phyloP scores from a whole-genome alignment of 2,888 invertebrate genomes.

The Argyresthia albistria region DNA sequence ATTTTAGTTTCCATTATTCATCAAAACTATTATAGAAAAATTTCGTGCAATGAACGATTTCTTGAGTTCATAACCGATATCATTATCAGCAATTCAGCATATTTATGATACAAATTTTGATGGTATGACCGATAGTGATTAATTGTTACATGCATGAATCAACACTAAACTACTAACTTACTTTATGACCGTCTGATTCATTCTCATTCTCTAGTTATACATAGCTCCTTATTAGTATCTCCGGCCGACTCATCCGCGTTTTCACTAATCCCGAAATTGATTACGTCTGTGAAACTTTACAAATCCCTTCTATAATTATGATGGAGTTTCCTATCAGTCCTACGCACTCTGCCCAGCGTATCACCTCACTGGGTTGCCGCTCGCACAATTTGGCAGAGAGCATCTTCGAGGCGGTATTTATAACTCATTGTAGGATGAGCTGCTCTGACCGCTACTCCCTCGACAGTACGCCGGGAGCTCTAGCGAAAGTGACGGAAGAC shows the following conservation, averaged over 20 bases:
- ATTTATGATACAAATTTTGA: too few relatives aligned
- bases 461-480: slow-evolving; percentile 44
- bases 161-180: too few relatives aligned
- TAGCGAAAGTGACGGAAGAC: slow-evolving; percentile 58
- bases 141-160: too few relatives aligned
- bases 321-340: not conserved
- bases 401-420: slow-evolving; percentile 69
- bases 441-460: slow-evolving; percentile 55
- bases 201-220: too few relatives aligned
- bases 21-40: too few relatives aligned
- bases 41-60: not conserved
- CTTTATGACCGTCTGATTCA: too few relatives aligned
- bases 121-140: too few relatives aligned
- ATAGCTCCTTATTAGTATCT: too few relatives aligned
- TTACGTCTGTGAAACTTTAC: not conserved
- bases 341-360: slow-evolving; percentile 26
- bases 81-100: too few relatives aligned
- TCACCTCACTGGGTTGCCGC: slow-evolving; percentile 49
- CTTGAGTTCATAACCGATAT: not conserved
- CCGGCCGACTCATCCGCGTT: too few relatives aligned
- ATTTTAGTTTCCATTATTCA: too few relatives aligned
- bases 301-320: slow-evolving; percentile 1
- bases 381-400: slow-evolving; percentile 63
- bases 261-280: too few relatives aligned
- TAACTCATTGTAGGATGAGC: slow-evolving; percentile 68